Evolutionary conservation across 2,797 vertebrate species (phyloP), one percentile per base, ranked within the genome.

Genomic region (Columba guinea): DNA sequence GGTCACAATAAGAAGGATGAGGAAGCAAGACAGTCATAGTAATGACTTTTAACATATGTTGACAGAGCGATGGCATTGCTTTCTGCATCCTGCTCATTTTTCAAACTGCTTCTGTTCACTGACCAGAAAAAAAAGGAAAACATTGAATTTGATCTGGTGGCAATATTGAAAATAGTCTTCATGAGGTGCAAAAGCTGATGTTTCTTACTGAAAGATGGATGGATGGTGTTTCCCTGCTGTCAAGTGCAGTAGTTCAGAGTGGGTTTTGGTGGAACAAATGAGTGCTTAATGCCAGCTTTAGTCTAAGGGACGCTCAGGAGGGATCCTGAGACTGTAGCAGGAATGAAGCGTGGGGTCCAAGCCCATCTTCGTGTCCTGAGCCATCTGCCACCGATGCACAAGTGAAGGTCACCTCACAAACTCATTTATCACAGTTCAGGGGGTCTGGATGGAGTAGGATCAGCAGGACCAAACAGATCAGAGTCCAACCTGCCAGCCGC

Each of bases 11-110:
- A 74, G 52, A 68, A 59, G 83, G 85, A 76, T 0, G 0, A 93
- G 21, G 69, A 94, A 81, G 59, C 35, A 73, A 93, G 60, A 68
- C 28, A 73, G 51, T 52, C 55, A 21, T 11, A 58, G 76, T 51
- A 93, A 89, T 58, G 55, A 59, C 55, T 94, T 91, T n/a, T 52
- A 84, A 73, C 63, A 59, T 82, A 69, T 26, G 84, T 59, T 91
- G 90, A 60, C 80, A 65, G 71, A 83, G 65, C 69, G 65, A 24
- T 79, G 68, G 48, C 46, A n/a, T 44, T 80, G 44, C 69, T 94
- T 91, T 76, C 71, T 86, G 76, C 17, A 69, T 16, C 32, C 55
- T 65, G 55, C 37, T 86, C 24, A 18, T 82, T 87, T 71, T 56
- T 90, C 13, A 10, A 64, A 52, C 67, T 55, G 39, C 37, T 79